phyloP scores from a whole-genome alignment of 2,797 vertebrate species.

The Morelia viridis region DNA sequence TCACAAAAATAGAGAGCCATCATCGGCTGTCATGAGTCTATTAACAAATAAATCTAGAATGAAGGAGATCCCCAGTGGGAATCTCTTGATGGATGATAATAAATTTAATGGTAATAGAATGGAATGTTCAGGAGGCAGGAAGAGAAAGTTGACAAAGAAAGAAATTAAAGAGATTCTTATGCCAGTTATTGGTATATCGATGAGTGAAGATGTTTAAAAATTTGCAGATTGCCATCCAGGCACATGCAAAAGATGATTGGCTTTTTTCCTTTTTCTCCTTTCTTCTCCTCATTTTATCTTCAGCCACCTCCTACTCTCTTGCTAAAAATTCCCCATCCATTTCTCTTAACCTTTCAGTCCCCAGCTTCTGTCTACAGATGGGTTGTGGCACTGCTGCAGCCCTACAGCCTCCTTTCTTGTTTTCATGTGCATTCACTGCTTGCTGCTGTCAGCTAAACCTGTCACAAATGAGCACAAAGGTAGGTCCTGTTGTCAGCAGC shows the following conservation, averaged over 20 bases:
- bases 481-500: not conserved
- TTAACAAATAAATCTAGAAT: conserved; percentile 71
- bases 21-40: conserved; percentile 63
- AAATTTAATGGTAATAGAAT: conserved; percentile 68
- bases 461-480: not conserved
- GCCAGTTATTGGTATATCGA: not conserved
- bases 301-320: not conserved
- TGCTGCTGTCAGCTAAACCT: not conserved
- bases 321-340: not conserved
- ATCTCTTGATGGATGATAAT: conserved; percentile 69
- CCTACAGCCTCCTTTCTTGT: not conserved
- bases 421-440: not conserved
- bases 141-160: conserved; percentile 43
- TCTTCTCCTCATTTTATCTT: not conserved
- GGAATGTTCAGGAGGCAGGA: conserved; percentile 65
- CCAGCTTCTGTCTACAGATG: not conserved
- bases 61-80: conserved; percentile 68
- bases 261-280: not conserved
- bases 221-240: not conserved
- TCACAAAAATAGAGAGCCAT: conserved; percentile 60
- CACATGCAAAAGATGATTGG: not conserved
- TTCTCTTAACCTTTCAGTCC: not conserved
- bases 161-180: conserved; percentile 20
- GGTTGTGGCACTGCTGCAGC: not conserved
- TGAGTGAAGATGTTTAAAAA: not conserved